These are phyloP conservation scores for Chlamydotis undulata DNA, from an alignment of 2,113 vertebrate genomes.

Conservation along the genomic window DNA sequence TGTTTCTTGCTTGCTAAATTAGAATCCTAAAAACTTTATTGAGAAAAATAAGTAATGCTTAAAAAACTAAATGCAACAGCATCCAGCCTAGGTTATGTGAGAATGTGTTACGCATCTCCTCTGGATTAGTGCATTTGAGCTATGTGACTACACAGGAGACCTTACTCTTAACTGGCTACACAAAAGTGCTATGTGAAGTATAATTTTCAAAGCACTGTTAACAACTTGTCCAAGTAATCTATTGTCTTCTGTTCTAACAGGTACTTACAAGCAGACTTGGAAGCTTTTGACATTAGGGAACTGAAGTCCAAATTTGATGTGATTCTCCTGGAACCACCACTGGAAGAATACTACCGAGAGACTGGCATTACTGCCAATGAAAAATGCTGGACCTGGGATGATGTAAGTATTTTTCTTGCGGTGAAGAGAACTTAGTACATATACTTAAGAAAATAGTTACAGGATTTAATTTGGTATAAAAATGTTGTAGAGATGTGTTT, in stretches of 20 bases:
- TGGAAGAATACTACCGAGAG: conserved; percentile 97
- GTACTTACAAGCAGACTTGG: conserved; percentile 94
- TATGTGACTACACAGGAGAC: background rate
- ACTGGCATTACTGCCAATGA: conserved; percentile 95
- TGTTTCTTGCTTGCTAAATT: background rate
- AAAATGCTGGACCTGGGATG: conserved; percentile 97
- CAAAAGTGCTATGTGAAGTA: background rate
- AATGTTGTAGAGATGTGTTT: background rate
- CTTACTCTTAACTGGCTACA: background rate
- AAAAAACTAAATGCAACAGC: background rate
- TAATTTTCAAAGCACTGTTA: background rate
- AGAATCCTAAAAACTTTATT: background rate
- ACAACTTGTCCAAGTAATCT: background rate
- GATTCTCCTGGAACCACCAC: conserved; percentile 92
- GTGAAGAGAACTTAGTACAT: background rate
- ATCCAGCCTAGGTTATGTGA: background rate
- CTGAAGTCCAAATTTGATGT: conserved; percentile 96
- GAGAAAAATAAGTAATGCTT: background rate
- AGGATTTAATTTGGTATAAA: background rate
- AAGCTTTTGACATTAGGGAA: conserved; percentile 92
- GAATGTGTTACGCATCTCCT: background rate
- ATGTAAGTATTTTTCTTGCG: conserved; percentile 75
- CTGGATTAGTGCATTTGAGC: background rate
- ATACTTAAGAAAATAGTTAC: background rate
- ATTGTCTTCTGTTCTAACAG: conserved; percentile 64